Evolutionary conservation across 2,888 invertebrate species (phyloP).

Genomic region (Drosophila buzzatii): DNA sequence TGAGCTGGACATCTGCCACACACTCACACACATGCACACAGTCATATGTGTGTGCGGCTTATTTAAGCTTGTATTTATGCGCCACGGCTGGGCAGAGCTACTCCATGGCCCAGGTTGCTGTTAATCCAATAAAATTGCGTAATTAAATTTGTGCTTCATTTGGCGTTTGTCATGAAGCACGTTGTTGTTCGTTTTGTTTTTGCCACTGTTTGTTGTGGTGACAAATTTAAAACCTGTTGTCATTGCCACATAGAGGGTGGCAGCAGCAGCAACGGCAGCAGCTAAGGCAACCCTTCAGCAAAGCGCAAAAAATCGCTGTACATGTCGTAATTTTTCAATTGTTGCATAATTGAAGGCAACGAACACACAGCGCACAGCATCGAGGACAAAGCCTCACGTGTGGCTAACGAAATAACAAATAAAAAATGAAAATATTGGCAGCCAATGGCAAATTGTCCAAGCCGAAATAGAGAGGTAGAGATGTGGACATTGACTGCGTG

Average conservation of each 20-base stretch:
- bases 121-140: conserved; percentile 86
- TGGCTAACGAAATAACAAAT: conserved; percentile 35
- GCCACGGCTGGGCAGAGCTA: conserved; percentile 16
- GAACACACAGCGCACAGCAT: conserved; percentile 13
- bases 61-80: conserved; percentile 75
- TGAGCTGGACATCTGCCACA: conserved; percentile 28
- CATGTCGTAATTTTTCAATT: conserved; percentile 85
- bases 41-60: conserved; percentile 62
- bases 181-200: conserved; percentile 36
- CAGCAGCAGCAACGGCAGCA: conserved; percentile 9
- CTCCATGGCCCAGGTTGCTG: conserved; percentile 62
- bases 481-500: conserved; percentile 59
- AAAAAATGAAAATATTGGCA: conserved; percentile 63
- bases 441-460: conserved; percentile 72
- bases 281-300: conserved; percentile 54
- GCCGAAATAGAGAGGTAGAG: conserved; percentile 49
- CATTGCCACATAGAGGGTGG: neutral
- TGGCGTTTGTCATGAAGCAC: conserved; percentile 76
- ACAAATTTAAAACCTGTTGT: conserved; percentile 79
- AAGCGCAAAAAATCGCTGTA: conserved; percentile 61
- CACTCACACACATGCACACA: conserved; percentile 12
- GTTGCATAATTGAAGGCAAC: conserved; percentile 84
- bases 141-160: conserved; percentile 86
- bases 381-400: conserved; percentile 56
- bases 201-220: conserved; percentile 73